Conservation (phyloP, 2,888 invertebrate species). For the Campoplex nolae region DNA sequence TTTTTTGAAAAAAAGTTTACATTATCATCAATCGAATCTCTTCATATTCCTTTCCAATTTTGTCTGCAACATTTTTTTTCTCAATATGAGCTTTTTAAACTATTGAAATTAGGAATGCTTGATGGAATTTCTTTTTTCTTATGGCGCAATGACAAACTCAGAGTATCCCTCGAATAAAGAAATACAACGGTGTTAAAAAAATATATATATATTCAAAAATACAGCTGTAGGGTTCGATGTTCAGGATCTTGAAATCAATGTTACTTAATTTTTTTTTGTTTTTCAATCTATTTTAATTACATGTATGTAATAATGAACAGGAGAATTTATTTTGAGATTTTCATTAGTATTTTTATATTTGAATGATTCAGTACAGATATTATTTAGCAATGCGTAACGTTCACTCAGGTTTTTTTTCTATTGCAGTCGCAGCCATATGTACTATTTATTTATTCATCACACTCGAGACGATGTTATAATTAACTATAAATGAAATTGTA, state of each 20-base stretch:
- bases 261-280: slow-evolving; percentile 12
- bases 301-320: background rate
- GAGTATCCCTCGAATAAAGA: slow-evolving; percentile 1
- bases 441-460: slow-evolving; percentile 23
- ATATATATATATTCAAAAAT: background rate
- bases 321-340: background rate
- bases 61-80: background rate
- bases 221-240: background rate
- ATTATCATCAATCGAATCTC: background rate
- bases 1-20: background rate
- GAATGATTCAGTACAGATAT: background rate
- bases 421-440: slow-evolving; percentile 1
- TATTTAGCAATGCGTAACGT: background rate
- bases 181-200: background rate
- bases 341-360: slow-evolving; percentile 6
- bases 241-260: background rate
- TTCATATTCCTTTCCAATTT: background rate
- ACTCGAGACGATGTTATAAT: background rate
- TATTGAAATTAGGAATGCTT: background rate
- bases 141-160: background rate
- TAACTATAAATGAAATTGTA: background rate
- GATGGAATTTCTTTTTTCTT: background rate
- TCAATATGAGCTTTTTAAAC: background rate
- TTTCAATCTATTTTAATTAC: background rate
- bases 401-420: background rate